phyloP scores from a whole-genome alignment of 2,888 invertebrate genomes.

The Gastrophysa polygoni region DNA sequence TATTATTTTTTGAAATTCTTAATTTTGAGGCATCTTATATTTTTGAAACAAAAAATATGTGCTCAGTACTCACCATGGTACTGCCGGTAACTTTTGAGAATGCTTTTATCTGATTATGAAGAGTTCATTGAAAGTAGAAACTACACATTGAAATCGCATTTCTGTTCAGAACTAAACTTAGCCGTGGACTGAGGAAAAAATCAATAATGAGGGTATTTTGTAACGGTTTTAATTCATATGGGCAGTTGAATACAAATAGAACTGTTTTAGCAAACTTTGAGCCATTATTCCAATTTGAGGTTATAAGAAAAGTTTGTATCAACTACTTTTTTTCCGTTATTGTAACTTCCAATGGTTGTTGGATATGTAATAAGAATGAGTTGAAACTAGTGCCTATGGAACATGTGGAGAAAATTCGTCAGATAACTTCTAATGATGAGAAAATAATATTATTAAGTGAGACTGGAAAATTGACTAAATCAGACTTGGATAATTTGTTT shows the following conservation, averaged over 20 bases:
- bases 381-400: background rate
- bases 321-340: slow-evolving; percentile 42
- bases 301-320: slow-evolving; percentile 42
- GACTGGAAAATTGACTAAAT: slow-evolving; percentile 44
- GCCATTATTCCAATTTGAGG: slow-evolving; percentile 34
- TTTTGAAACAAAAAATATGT: too few relatives aligned
- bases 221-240: slow-evolving; percentile 56
- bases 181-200: slow-evolving; percentile 37
- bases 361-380: slow-evolving; percentile 19
- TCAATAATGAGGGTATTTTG: slow-evolving; percentile 55
- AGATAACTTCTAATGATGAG: slow-evolving; percentile 45
- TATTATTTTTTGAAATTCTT: too few relatives aligned
- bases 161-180: background rate
- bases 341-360: slow-evolving; percentile 10
- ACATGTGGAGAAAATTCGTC: slow-evolving; percentile 21
- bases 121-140: too few relatives aligned
- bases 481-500: slow-evolving; percentile 36
- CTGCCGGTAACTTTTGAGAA: too few relatives aligned
- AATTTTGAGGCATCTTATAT: too few relatives aligned
- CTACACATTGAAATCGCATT: too few relatives aligned
- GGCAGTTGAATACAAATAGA: slow-evolving; percentile 43
- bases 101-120: too few relatives aligned
- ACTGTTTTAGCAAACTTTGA: slow-evolving; percentile 43
- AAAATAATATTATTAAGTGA: slow-evolving; percentile 44
- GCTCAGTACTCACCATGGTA: too few relatives aligned